phyloP scores from a whole-genome alignment of 2,888 invertebrate genomes.

The Drosophila percnosoma region DNA sequence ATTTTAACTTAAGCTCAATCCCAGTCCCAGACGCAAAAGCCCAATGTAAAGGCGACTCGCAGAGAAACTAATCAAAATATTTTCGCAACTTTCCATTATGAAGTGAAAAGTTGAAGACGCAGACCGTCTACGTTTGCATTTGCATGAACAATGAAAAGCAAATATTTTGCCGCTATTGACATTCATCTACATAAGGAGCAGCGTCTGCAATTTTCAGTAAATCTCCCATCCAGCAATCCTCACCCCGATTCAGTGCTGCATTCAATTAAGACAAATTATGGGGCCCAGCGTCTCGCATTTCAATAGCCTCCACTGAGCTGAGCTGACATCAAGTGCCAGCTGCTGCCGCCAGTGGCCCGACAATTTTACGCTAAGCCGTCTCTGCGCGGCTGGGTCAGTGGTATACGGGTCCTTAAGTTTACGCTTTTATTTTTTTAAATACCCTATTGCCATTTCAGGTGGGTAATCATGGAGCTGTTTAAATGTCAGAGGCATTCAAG shows the following conservation, averaged over 20 bases:
- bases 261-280: slow-evolving; percentile 79
- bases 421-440: slow-evolving; percentile 26
- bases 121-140: slow-evolving; percentile 73
- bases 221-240: not conserved
- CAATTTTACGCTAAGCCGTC: slow-evolving; percentile 24
- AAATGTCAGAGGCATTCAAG: not conserved
- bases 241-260: slow-evolving; percentile 24
- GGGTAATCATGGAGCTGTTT: not conserved
- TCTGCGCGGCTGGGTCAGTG: slow-evolving; percentile 1
- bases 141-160: slow-evolving; percentile 79
- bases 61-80: slow-evolving; percentile 78
- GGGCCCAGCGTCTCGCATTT: slow-evolving; percentile 67
- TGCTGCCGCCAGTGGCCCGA: slow-evolving; percentile 32
- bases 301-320: slow-evolving; percentile 55
- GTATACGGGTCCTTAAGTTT: slow-evolving; percentile 43
- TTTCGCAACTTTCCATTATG: slow-evolving; percentile 81
- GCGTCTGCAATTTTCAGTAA: slow-evolving; percentile 15
- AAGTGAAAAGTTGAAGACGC: slow-evolving; percentile 79
- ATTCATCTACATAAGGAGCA: slow-evolving; percentile 69
- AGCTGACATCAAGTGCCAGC: slow-evolving; percentile 29
- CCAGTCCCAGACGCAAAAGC: slow-evolving; percentile 22
- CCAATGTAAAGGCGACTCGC: slow-evolving; percentile 21
- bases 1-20: slow-evolving; percentile 62
- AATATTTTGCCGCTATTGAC: slow-evolving; percentile 80
- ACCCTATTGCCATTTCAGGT: not conserved